Conservation (phyloP, 2,113 vertebrate genomes). For the Bos taurus region ARS-UCD2.0 NC_037329.1:31244001-31244500, state of each 20-base stretch:
- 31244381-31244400: too few relatives aligned
- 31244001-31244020: background rate
- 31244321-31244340: too few relatives aligned
- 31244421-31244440: background rate
- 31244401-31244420: background rate
- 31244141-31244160: background rate
- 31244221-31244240: too few relatives aligned
- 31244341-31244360: too few relatives aligned
- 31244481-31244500: background rate
- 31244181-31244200: too few relatives aligned
- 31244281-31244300: too few relatives aligned
- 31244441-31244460: background rate
- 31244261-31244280: too few relatives aligned
- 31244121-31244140: background rate
- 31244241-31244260: too few relatives aligned
- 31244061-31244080: background rate
- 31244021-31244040: background rate
- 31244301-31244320: too few relatives aligned
- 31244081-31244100: background rate
- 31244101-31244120: background rate
- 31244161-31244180: too few relatives aligned
- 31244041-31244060: background rate
- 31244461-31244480: background rate
- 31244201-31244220: too few relatives aligned
- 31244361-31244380: too few relatives aligned